A percentile compares a stretch with the other conserved stretches of the same genome.
Evolutionary conservation across 1,140 invertebrate species (phyloP).

Genomic region (Myzus persicae): DNA sequence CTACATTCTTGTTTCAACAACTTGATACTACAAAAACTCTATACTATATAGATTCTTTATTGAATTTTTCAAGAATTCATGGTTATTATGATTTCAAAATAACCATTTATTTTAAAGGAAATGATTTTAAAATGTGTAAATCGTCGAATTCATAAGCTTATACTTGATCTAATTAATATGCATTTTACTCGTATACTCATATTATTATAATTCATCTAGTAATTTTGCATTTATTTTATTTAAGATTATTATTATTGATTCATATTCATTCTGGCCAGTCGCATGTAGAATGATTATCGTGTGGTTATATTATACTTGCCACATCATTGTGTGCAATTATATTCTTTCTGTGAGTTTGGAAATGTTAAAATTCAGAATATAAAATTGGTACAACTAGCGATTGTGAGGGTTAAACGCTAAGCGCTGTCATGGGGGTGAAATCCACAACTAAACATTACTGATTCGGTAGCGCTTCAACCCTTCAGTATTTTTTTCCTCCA

Average conservation of each 20-base stretch:
- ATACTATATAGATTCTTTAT: not conserved
- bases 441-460: not conserved
- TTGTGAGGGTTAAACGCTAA: not conserved
- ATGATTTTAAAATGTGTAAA: not conserved
- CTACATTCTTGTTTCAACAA: not conserved
- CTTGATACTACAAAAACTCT: no score
- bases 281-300: not conserved
- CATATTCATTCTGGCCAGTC: not conserved
- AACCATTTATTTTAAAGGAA: not conserved
- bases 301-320: not conserved
- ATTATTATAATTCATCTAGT: not conserved
- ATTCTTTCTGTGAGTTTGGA: not conserved
- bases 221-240: not conserved
- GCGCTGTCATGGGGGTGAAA: not conserved
- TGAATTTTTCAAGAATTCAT: not conserved
- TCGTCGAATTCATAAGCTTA: not conserved
- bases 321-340: no score
- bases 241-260: not conserved
- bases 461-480: not conserved
- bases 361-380: slow-evolving; percentile 1
- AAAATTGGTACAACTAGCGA: slow-evolving; percentile 26
- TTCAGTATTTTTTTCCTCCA: not conserved
- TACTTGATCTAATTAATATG: not conserved
- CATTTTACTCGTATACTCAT: not conserved
- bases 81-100: not conserved